Base-by-base conservation (phyloP, 2,797 vertebrate genomes). In the Cyprinodon diabolis region DNA sequence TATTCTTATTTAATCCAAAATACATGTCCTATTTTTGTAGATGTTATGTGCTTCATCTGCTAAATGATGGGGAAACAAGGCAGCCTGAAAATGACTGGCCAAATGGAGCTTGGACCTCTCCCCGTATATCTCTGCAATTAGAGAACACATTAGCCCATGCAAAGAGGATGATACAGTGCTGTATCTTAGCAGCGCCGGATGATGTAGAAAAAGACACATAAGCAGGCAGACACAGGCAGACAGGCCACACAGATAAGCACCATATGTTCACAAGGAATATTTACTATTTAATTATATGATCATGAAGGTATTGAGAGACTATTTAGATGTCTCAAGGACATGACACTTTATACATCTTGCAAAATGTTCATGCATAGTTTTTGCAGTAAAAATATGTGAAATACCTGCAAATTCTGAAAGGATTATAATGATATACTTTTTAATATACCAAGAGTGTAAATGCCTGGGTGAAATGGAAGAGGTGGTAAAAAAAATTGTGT, bases 21-120 rank as follows among this genome's bases (percentile, higher is more conserved):
- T 51, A 66, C 75, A 71, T 56, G 25, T 19, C 76, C 86, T 85
- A 76, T 88, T 84, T 82, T 68, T 81, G 88, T 92, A 93, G 91
- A 93, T 94, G 92, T 84, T 86, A 92, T 91, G 88, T 84, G 84
- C 82, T 84, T 91, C 81, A 88, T 86, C 90, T 93, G 91, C 86
- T 92, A 91, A 94, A 93, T 92, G 85, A 85, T 14, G 79, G 86
- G 85, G 86, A 90, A 92, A 91, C 78, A 70, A 84, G 79, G 72
- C 76, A 60, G 80, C 85, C 83, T 89, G 87, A 91, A 93, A 94
- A 92, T 87, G 89, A 85, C 88, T 88, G 87, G 75, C 87, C 86
- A 93, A 92, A 94, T 91, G 86, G 84, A 84, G 84, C 80, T 69
- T 84, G 89, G 90, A 86, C 88, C 80, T 85, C 84, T 90, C 77